Evolutionary conservation across 2,888 invertebrate species (phyloP).

Genomic region (Melitaea athalia): DNA sequence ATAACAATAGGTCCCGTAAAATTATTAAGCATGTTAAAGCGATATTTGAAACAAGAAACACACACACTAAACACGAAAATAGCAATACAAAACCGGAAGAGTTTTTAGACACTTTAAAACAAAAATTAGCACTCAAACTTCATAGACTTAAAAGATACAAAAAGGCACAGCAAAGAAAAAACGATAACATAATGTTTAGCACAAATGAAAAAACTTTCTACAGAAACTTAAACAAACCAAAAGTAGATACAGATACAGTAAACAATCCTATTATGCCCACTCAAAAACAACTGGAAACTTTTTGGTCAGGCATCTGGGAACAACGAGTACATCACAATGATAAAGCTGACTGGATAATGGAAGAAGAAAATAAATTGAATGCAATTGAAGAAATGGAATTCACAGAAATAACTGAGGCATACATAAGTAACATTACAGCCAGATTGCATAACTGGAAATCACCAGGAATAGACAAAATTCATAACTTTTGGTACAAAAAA

Average conservation of each 20-base stretch:
- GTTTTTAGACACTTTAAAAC: neutral
- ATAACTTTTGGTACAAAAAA: too few relatives aligned
- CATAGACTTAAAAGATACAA: neutral
- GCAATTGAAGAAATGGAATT: too few relatives aligned
- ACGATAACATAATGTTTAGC: neutral
- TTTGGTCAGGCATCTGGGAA: too few relatives aligned
- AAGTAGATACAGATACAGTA: neutral
- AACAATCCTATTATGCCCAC: neutral
- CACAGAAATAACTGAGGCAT: too few relatives aligned
- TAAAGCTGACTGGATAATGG: too few relatives aligned
- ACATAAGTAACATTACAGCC: too few relatives aligned
- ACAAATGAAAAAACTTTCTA: neutral
- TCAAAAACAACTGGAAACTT: neutral
- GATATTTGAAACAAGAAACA: too few relatives aligned
- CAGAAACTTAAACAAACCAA: neutral
- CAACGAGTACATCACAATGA: neutral
- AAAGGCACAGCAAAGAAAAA: neutral
- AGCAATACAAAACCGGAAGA: neutral
- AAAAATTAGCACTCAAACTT: neutral
- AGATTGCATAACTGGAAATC: too few relatives aligned
- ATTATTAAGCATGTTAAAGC: too few relatives aligned
- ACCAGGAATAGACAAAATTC: too few relatives aligned
- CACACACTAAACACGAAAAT: too few relatives aligned
- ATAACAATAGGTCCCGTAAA: slow-evolving; percentile 26
- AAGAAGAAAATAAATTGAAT: too few relatives aligned